Base-by-base conservation (phyloP, 2,113 vertebrate genomes). In the Collichthys lucidus region DNA sequence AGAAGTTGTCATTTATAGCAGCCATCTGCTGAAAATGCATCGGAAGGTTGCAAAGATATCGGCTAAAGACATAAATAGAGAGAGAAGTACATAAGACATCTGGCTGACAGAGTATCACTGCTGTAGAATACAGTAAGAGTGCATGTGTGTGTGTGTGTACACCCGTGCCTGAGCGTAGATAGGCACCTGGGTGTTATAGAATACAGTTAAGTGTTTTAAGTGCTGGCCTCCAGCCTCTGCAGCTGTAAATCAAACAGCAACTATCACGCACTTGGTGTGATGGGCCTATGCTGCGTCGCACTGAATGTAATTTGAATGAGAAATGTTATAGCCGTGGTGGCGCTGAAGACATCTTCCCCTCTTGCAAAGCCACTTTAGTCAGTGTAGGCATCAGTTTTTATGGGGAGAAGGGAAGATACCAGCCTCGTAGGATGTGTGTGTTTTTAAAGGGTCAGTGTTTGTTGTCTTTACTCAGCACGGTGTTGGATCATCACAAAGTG, bases 171-270 rank as follows among this genome's bases (percentile, higher is more conserved):
- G 24, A 26, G 40, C 2, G 5, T 2, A 42, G 3, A 49, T 10
- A 61, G 46, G 35, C 67, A 46, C 57, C 64, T 80, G 79, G 69
- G 76, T 59, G 35, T 52, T 4, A 14, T 31, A 69, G 44, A 85
- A 26, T 65, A 72, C 67, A 83, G 65, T 71, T 64, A 77, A 40
- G 31, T 19, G 50, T 59, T 74, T 14, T 67, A 52, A 84, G 56
- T 74, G 46, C 42, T 83, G 80, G 15, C 80, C 81, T 86, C 56
- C 19, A 63, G 61, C 47, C 62, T 69, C 68, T 69, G 17, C 49
- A 67, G 76, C 47, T 56, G 8, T 86, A 83, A 87, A 86, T 89
- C 77, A 78, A 52, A 72, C 52, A n/a, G 56, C 22, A 86, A 49
- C 60, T 24, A 71, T 62, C 60, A 66, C 29, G 16, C 59, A 19